Evolutionary conservation across 2,888 invertebrate genomes (phyloP), one percentile per base, ranked within the genome.

Genomic region (Leptopilina myrica): DNA sequence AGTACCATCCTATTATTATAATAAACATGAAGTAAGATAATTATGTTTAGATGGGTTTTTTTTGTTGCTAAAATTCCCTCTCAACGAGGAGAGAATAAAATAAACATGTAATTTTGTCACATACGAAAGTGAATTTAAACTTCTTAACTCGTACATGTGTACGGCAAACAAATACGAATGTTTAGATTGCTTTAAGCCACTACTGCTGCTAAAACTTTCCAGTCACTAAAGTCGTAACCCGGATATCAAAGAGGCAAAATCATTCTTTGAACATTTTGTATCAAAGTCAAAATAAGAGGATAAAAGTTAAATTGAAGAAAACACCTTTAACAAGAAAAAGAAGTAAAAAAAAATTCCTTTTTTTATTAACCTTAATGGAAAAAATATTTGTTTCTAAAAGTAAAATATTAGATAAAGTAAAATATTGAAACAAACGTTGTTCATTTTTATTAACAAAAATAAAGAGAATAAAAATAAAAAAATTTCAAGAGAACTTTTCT

Each of bases 151-250:
- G 20, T 20, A 59, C 15, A 69, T 69, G 46, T 69, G 26, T 26
- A 49, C 53, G 11, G 12, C 26, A 53, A 69, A 69, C 69, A 53
- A 49, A 26, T 69, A 49, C 20, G 11, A 69, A 49, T 12, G 20
- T 26, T 69, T 69, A 20, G 20, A 49, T 69, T 69, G 69, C 53
- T 14, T 53, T 53, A 67, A 62, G 62, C 62, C 62, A 62, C 62
- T 7, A 46, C 8, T 62, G 15, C 62, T 62, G 62, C 62, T 67
- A 67, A 43, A 67, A 67, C 46, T 67, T 46, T 46, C 12, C 66
- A 49, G 12, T 14, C 49, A 69, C 12, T 69, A 69, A 12, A 26
- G 26, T 20, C 8, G 14, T 69, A 49, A 49, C 69, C 11, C 53
- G 11, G 46, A 20, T 49, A 69, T 69, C 69, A 69, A 69, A 69